These are phyloP conservation scores for Choreutis nemorana DNA, from an alignment of 2,888 invertebrate species.

Conservation along the genomic window DNA sequence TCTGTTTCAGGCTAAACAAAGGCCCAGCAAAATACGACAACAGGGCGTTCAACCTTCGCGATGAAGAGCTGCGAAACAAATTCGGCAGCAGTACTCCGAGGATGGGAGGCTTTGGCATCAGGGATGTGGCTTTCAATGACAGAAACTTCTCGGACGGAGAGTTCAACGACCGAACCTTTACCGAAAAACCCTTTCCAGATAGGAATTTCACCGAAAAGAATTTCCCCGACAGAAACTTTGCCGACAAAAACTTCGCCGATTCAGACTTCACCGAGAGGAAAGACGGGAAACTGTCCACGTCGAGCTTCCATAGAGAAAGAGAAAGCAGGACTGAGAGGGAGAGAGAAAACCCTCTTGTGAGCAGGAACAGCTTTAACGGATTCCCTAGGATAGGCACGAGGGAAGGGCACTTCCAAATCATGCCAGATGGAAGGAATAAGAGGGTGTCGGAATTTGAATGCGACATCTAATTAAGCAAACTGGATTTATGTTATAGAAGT, in stretches of 20 bases:
- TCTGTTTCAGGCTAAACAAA: slow-evolving; percentile 38
- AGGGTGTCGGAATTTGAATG: slow-evolving; percentile 72
- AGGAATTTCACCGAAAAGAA: slow-evolving; percentile 36
- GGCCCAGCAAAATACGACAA: slow-evolving; percentile 47
- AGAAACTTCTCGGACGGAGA: slow-evolving; percentile 48
- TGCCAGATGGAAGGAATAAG: slow-evolving; percentile 56
- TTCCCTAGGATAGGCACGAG: slow-evolving; percentile 50
- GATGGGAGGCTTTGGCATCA: slow-evolving; percentile 59
- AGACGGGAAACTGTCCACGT: slow-evolving; percentile 54
- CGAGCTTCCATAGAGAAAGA: slow-evolving; percentile 52
- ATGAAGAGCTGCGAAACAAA: slow-evolving; percentile 49
- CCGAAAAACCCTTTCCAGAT: slow-evolving; percentile 30
- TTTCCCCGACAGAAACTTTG: slow-evolving; percentile 39
- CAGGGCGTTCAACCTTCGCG: slow-evolving; percentile 47
- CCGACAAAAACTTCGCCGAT: slow-evolving; percentile 31
- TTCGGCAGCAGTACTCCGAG: slow-evolving; percentile 52
- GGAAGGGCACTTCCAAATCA: slow-evolving; percentile 49
- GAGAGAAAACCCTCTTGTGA: slow-evolving; percentile 47
- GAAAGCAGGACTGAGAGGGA: slow-evolving; percentile 26
- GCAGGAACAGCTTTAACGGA: slow-evolving; percentile 59
- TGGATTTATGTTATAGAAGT: not conserved
- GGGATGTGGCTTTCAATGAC: slow-evolving; percentile 52
- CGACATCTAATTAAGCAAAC: slow-evolving; percentile 53
- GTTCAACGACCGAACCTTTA: slow-evolving; percentile 47
- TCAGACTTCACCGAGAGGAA: slow-evolving; percentile 37